phyloP scores from a whole-genome alignment of 2,797 vertebrate species.

The Labroides dimidiatus region DNA sequence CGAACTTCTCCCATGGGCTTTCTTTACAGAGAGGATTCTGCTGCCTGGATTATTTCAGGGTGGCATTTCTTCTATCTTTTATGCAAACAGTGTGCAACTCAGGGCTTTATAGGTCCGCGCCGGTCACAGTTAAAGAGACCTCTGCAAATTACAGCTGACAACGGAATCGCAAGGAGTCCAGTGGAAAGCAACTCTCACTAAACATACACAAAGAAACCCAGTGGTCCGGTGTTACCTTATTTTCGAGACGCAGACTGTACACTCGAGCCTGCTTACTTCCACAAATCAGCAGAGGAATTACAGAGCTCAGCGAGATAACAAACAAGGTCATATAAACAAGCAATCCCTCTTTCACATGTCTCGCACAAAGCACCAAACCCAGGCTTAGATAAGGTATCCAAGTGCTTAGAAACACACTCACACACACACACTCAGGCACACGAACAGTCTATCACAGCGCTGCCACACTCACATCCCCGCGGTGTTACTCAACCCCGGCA shows the following conservation, averaged over 20 bases:
- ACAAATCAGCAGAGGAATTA: conserved; percentile 67
- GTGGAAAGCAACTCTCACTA: conserved; percentile 9
- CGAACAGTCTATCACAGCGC: conserved; percentile 50
- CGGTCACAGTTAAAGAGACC: conserved; percentile 66
- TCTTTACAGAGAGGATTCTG: conserved; percentile 42
- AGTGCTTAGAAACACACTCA: conserved; percentile 29
- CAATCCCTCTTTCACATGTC: conserved; percentile 47
- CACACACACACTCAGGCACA: conserved; percentile 15
- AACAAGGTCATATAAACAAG: conserved; percentile 69
- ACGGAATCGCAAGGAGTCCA: conserved; percentile 46
- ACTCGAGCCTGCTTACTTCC: conserved; percentile 20
- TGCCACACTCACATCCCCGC: conserved; percentile 52
- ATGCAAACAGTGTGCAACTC: conserved; percentile 64
- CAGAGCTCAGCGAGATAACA: conserved; percentile 52
- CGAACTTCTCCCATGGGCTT: conserved; percentile 54
- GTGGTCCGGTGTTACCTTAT: conserved; percentile 8
- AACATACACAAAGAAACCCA: conserved; percentile 21
- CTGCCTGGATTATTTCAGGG: conserved; percentile 44
- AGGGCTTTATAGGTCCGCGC: conserved; percentile 36
- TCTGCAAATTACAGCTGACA: conserved; percentile 72
- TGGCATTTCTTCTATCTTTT: conserved; percentile 59
- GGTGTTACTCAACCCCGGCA: conserved; percentile 62
- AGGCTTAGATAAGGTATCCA: conserved; percentile 56
- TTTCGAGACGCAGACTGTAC: conserved; percentile 6
- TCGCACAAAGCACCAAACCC: conserved; percentile 38